Evolutionary conservation across 2,113 vertebrate genomes (phyloP).

Genomic region (Montifringilla adamsi): DNA sequence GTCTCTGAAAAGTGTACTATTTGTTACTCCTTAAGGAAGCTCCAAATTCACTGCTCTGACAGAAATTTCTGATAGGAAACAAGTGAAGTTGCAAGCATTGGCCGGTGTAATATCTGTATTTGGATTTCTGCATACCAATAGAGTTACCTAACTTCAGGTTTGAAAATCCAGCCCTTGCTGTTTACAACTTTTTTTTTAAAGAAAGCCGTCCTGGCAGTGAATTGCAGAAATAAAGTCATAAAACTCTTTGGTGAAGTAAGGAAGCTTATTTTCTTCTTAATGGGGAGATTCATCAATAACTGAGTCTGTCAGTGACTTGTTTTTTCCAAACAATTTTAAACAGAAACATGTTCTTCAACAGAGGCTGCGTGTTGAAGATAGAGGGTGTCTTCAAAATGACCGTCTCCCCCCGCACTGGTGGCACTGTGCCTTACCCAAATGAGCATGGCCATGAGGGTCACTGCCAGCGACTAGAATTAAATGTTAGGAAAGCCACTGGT

Average conservation of each 20-base stretch:
- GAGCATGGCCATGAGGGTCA: not conserved
- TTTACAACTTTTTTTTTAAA: not conserved
- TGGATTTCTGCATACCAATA: conserved; percentile 5
- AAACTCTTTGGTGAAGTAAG: not conserved
- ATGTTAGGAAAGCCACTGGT: not conserved
- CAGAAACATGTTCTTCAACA: not conserved
- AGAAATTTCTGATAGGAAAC: not conserved
- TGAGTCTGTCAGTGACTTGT: not conserved
- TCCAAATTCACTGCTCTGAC: not conserved
- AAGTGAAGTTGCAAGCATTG: not conserved
- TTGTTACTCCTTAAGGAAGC: not conserved
- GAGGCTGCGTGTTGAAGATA: not conserved
- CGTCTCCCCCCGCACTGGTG: fast-evolving
- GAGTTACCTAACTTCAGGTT: not conserved
- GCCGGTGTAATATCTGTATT: not conserved
- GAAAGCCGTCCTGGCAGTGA: not conserved
- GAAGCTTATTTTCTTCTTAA: not conserved
- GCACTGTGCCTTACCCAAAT: not conserved
- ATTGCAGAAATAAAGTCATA: not conserved
- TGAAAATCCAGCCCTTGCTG: not conserved
- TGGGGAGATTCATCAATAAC: not conserved
- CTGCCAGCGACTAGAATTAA: not conserved
- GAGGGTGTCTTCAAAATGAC: not conserved
- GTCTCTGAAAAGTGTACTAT: not conserved
- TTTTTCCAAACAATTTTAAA: not conserved